Evolutionary conservation across 2,888 invertebrate genomes (phyloP).

Genomic region (Tridacna gigas): DNA sequence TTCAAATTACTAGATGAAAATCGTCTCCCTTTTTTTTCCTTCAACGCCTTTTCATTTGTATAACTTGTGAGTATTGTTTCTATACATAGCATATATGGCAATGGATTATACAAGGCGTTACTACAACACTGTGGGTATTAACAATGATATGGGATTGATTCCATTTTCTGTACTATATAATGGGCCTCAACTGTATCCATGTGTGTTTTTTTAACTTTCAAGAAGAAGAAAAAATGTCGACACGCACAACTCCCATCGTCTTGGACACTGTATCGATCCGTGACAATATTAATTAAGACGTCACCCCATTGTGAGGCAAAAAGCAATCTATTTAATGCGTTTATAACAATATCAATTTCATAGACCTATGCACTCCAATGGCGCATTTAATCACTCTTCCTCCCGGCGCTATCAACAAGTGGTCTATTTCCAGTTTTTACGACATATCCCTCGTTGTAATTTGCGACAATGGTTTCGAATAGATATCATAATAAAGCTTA

Average conservation of each 20-base stretch:
- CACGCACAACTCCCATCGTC: conserved; percentile 27
- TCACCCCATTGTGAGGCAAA: neutral
- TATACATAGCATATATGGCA: neutral
- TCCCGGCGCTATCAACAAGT: conserved; percentile 46
- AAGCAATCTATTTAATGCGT: conserved; percentile 32
- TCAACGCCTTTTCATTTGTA: no score
- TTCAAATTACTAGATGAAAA: no score
- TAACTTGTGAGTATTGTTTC: no score
- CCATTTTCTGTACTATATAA: no score
- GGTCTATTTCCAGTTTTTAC: conserved; percentile 51
- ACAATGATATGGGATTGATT: no score
- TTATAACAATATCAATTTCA: conserved; percentile 30
- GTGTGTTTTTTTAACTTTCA: neutral
- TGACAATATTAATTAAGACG: conserved; percentile 25
- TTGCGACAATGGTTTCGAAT: conserved; percentile 56
- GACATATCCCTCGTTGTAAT: conserved; percentile 47
- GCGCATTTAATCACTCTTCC: conserved; percentile 29
- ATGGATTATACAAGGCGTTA: no score
- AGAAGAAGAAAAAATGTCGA: neutral
- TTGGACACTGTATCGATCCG: neutral
- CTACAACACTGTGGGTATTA: no score
- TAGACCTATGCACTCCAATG: conserved; percentile 20
- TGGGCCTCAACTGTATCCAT: neutral
- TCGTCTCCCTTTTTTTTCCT: no score
- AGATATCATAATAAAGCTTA: conserved; percentile 53